These are phyloP conservation scores for Bombus sibiricus DNA, from an alignment of 1,140 invertebrate species.

Conservation along the genomic window DNA sequence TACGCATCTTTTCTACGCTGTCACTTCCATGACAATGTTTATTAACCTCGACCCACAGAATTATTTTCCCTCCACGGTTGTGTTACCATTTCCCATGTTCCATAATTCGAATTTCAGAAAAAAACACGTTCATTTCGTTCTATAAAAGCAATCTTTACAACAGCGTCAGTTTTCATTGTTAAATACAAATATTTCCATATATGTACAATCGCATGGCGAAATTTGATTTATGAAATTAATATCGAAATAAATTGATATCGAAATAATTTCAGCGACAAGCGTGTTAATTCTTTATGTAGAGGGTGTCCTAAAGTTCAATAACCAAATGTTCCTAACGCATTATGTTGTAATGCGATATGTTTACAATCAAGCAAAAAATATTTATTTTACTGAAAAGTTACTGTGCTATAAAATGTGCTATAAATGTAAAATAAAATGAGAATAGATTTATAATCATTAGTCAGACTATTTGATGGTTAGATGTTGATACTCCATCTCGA, in stretches of 20 bases:
- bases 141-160: background rate
- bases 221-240: background rate
- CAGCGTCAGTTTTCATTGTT: background rate
- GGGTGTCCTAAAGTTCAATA: background rate
- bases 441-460: no score
- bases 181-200: background rate
- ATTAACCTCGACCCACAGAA: background rate
- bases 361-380: no score
- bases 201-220: background rate
- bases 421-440: no score
- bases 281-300: background rate
- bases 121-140: background rate
- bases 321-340: background rate
- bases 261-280: background rate
- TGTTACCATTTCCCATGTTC: no score
- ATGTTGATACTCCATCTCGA: no score
- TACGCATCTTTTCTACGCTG: background rate
- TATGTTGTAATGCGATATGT: no score
- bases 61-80: background rate
- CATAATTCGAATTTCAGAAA: background rate
- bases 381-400: no score
- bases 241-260: background rate
- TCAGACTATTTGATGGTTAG: no score
- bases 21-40: background rate
- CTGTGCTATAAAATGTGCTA: no score